A percentile compares a stretch with the other conserved stretches of the same genome.
These are phyloP conservation scores for Chrysocyon brachyurus DNA, from an alignment of 2,797 vertebrate species.

Conservation along the genomic window DNA sequence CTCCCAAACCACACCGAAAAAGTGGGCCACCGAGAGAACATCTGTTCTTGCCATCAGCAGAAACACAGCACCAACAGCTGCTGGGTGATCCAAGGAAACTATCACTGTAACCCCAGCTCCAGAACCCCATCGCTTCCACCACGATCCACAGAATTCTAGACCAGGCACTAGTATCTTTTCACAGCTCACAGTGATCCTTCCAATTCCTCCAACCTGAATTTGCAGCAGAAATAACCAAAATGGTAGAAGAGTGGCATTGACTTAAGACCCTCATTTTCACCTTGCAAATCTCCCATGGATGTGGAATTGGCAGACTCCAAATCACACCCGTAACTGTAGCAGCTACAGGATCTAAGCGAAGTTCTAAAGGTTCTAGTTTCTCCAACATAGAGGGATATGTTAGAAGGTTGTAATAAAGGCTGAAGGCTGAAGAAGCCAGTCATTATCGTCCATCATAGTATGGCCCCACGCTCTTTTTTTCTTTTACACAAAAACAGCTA, in stretches of 20 bases:
- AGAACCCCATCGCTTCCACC: background rate
- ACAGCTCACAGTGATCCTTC: background rate
- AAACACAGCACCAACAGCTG: background rate
- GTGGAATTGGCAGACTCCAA: background rate
- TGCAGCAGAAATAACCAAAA: background rate
- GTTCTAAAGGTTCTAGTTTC: background rate
- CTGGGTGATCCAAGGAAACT: background rate
- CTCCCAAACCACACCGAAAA: background rate
- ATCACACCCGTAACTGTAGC: background rate
- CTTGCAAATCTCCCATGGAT: background rate
- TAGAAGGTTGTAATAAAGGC: background rate
- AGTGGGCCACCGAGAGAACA: background rate
- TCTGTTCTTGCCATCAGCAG: background rate
- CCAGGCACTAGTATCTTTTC: background rate
- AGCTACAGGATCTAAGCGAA: background rate
- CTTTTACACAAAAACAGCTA: background rate
- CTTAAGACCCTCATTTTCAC: background rate
- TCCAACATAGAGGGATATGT: background rate
- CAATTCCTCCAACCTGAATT: background rate
- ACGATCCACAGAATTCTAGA: background rate
- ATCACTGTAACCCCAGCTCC: background rate
- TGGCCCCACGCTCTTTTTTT: background rate
- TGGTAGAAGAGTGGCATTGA: background rate
- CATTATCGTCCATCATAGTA: background rate
- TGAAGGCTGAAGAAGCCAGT: conserved; percentile 10